Conservation (phyloP, 2,888 invertebrate genomes). For the Panopea generosa region DNA sequence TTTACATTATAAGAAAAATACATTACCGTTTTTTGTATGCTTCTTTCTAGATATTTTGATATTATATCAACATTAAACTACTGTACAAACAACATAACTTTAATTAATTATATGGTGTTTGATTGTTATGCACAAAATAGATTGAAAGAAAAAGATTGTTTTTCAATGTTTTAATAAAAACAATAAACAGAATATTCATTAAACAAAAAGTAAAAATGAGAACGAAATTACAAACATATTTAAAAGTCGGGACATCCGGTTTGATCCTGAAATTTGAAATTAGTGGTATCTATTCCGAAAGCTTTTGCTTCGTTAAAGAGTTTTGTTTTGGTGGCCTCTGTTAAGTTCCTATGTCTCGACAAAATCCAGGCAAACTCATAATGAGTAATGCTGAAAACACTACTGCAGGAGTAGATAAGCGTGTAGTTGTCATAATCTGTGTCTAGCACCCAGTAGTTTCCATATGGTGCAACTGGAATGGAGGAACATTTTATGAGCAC, state of each 20-base stretch:
- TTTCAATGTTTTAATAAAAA: neutral
- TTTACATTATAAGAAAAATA: too few species aligned
- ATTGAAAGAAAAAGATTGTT: neutral
- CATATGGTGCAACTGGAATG: constrained; percentile 66
- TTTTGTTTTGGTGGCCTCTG: constrained; percentile 52
- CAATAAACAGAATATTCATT: neutral
- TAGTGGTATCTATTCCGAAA: constrained; percentile 56
- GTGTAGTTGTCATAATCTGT: constrained; percentile 72
- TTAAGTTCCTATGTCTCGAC: constrained; percentile 61
- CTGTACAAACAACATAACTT: too few species aligned
- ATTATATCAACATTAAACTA: too few species aligned
- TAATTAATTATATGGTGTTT: too few species aligned
- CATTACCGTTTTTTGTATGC: too few species aligned
- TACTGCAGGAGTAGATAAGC: constrained; percentile 70
- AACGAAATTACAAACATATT: neutral
- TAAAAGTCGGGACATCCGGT: constrained; percentile 48
- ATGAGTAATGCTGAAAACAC: constrained; percentile 63
- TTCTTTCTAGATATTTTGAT: too few species aligned
- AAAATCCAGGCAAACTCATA: constrained; percentile 74
- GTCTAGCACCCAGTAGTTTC: constrained; percentile 73
- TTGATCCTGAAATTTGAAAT: constrained; percentile 62
- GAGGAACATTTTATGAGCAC: too few species aligned
- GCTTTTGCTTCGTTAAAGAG: constrained; percentile 51
- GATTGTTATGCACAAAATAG: too few species aligned
- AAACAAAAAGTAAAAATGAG: constrained; percentile 7